Conservation (phyloP, 2,888 invertebrate genomes). For the Drosophila infuscata region DNA sequence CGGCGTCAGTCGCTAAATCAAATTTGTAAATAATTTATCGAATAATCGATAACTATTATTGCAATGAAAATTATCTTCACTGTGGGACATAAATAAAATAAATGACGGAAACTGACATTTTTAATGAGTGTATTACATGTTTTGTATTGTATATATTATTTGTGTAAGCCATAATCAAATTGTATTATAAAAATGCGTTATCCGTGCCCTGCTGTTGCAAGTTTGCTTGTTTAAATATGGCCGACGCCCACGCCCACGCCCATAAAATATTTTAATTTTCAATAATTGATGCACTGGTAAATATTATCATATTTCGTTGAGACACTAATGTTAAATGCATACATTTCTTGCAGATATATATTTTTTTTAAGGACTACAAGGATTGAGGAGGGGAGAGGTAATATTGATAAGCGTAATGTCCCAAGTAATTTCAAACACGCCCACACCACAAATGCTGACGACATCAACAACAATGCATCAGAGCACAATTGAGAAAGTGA, state of each 20-base stretch:
- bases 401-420: constrained; percentile 61
- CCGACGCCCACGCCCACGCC: constrained; percentile 78
- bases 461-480: constrained; percentile 65
- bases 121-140: constrained; percentile 22
- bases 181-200: constrained; percentile 28
- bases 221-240: constrained; percentile 59
- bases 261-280: constrained; percentile 58
- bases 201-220: constrained; percentile 40
- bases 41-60: constrained; percentile 58
- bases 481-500: constrained; percentile 62
- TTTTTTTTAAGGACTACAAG: constrained; percentile 10
- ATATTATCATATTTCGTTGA: constrained; percentile 19
- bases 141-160: constrained; percentile 14
- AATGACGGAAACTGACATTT: constrained; percentile 38
- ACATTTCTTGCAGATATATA: constrained; percentile 34
- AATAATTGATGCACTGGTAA: constrained; percentile 59
- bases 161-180: constrained; percentile 22
- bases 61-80: constrained; percentile 56
- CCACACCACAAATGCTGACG: constrained; percentile 80
- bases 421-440: constrained; percentile 76
- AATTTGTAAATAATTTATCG: constrained; percentile 23
- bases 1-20: not conserved
- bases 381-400: constrained; percentile 1
- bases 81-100: constrained; percentile 69
- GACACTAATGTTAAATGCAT: not conserved